Percentiles rank a stretch among this genome's conserved stretches.
These are phyloP conservation scores for Ctenomys sociabilis DNA, from an alignment of 2,113 vertebrate genomes.

Conservation along the genomic window DNA sequence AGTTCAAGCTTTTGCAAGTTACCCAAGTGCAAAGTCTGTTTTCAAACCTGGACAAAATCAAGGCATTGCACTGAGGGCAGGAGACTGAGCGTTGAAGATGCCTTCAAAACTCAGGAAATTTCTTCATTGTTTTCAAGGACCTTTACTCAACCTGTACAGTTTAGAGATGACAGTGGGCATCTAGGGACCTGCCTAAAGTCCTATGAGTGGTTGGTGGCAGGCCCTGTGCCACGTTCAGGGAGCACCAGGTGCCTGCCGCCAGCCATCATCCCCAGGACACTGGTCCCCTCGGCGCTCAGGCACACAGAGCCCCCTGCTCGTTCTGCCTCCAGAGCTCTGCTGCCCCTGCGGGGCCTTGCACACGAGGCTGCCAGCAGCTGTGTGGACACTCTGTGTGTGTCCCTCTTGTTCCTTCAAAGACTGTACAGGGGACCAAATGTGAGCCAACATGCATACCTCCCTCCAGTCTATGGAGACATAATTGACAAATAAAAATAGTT, in stretches of 20 bases:
- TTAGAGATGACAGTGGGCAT: background rate
- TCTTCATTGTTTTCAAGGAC: background rate
- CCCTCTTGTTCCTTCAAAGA: background rate
- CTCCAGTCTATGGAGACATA: background rate
- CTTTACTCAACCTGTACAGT: background rate
- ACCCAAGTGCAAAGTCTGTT: conserved; percentile 40
- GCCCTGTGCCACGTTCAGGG: background rate
- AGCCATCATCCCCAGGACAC: too few relatives aligned
- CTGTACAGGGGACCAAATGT: background rate
- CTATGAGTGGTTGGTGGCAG: background rate
- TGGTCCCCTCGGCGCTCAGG: background rate
- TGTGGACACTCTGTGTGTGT: background rate
- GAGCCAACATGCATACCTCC: background rate
- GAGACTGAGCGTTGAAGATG: background rate
- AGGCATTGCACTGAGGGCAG: background rate
- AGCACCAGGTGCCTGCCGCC: background rate
- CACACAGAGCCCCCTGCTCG: background rate
- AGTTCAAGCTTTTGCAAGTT: conserved; percentile 62
- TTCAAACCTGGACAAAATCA: conserved; percentile 49
- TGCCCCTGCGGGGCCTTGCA: background rate
- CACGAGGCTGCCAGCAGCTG: background rate
- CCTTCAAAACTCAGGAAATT: background rate
- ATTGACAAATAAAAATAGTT: background rate
- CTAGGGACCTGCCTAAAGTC: background rate
- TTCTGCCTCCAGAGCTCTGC: background rate